Conservation (phyloP, 2,888 invertebrate species). For the Plemyria rubiginata region DNA sequence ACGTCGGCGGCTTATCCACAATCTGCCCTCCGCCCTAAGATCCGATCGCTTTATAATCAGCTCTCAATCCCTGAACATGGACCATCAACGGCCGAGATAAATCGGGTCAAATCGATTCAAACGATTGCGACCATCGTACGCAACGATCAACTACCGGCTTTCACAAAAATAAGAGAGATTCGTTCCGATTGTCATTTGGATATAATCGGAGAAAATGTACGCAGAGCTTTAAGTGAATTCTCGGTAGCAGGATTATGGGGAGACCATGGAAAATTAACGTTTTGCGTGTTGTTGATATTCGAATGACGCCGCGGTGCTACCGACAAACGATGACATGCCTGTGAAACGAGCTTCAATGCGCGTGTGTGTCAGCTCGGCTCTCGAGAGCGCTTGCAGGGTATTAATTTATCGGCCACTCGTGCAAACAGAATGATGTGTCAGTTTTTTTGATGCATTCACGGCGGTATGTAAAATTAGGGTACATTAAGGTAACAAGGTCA, state of each 20-base stretch:
- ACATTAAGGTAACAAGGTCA: slow-evolving; percentile 82
- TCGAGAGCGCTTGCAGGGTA: slow-evolving; percentile 63
- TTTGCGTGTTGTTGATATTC: slow-evolving; percentile 42
- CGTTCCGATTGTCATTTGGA: slow-evolving; percentile 60
- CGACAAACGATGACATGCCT: slow-evolving; percentile 40
- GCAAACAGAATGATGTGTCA: slow-evolving; percentile 78
- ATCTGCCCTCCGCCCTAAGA: slow-evolving; percentile 83
- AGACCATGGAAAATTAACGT: slow-evolving; percentile 57
- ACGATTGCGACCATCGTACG: slow-evolving; percentile 46
- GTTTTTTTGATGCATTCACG: slow-evolving; percentile 72
- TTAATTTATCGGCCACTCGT: slow-evolving; percentile 80
- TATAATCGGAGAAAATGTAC: slow-evolving; percentile 60
- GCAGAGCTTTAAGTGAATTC: slow-evolving; percentile 55
- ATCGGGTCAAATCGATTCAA: slow-evolving; percentile 53
- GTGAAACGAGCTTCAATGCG: slow-evolving; percentile 60
- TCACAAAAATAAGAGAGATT: slow-evolving; percentile 59
- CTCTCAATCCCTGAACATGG: slow-evolving; percentile 72
- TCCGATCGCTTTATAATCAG: slow-evolving; percentile 80
- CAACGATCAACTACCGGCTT: slow-evolving; percentile 49
- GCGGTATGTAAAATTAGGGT: slow-evolving; percentile 75
- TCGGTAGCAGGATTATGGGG: slow-evolving; percentile 52
- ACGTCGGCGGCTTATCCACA: slow-evolving; percentile 75
- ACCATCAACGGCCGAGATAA: slow-evolving; percentile 68
- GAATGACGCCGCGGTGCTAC: slow-evolving; percentile 15
- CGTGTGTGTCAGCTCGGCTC: slow-evolving; percentile 60